Conservation (phyloP, 2,888 invertebrate genomes). For the Nomada fucata region DNA sequence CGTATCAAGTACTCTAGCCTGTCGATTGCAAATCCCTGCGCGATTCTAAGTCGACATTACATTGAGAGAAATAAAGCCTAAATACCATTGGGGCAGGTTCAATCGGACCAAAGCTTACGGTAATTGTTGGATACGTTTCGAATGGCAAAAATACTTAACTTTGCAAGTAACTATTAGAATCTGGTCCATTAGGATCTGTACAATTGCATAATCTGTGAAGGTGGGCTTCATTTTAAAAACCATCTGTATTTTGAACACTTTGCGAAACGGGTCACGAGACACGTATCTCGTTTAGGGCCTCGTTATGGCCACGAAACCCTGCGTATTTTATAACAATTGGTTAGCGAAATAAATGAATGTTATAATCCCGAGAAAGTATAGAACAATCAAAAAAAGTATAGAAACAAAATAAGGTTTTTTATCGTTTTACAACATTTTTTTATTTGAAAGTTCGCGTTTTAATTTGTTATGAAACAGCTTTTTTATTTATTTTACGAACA, state of each 20-base stretch:
- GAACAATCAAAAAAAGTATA: too few relatives aligned
- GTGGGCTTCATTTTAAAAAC: not conserved
- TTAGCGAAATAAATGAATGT: not conserved
- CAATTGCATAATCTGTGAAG: too few relatives aligned
- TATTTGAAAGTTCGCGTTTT: too few relatives aligned
- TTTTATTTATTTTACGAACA: too few relatives aligned
- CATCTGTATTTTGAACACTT: not conserved
- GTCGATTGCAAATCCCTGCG: conserved; percentile 28
- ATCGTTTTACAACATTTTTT: too few relatives aligned
- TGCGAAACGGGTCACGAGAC: not conserved
- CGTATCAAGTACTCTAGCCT: conserved; percentile 20
- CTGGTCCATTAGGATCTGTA: too few relatives aligned
- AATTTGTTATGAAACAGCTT: too few relatives aligned
- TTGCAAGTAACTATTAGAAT: too few relatives aligned
- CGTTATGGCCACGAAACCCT: too few relatives aligned
- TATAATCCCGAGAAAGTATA: not conserved
- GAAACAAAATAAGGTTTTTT: too few relatives aligned
- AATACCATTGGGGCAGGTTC: not conserved
- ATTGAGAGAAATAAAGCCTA: not conserved
- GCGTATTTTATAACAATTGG: too few relatives aligned
- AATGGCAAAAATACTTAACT: not conserved
- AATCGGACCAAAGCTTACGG: conserved; percentile 16
- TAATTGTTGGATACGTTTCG: conserved; percentile 25
- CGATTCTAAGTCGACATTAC: not conserved
- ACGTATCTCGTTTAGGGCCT: too few relatives aligned